Base-by-base conservation (phyloP, 2,113 vertebrate species). In the Platanista minor region DNA sequence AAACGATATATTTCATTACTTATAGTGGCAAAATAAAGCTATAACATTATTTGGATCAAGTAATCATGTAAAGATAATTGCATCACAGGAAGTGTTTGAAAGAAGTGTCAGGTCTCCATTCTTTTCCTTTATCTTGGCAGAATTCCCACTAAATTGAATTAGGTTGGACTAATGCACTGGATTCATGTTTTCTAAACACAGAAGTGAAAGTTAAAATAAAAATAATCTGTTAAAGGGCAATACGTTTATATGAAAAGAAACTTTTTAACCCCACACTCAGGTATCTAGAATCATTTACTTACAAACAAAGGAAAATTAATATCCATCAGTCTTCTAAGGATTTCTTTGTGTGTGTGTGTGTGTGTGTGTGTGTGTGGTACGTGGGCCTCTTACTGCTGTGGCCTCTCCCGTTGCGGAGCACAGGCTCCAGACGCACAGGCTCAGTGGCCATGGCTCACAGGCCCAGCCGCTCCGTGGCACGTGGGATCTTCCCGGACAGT, bases 51-150 rank as follows among this genome's bases (percentile, higher is more conserved):
- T 93, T 95, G 8, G 11, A 33, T 96, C 61, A 92, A 69, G 8
- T 69, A 80, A 81, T 74, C 29, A 39, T 64, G 5, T 86, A 81
- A 95, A 93, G 64, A 54, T 83, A 93, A 33, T 71, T 96, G 23
- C 20, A 78, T 82, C 49, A 92, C 14, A 54, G 87, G 61, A 54
- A 29, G 14, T 88, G 23, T 94, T 93, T 93, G 27, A 87, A 91
- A 77, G 66, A 92, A 46, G 1, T 77, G 13, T 46, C 17, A 90
- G 6, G 7, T 91, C 57, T 94, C 72, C 17, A 81, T 33, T 15
- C 57, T 54, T 29, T 17, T 96, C 27, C 69, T 92, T 92, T 77
- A 80, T 81, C 33, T 61, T 96, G 46, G 43, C 94, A 83, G 62
- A 96, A 66, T 81, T 90, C 29, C 33, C 36, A 66, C 33, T 59